Evolutionary conservation across 1,140 invertebrate species (phyloP), one percentile per base, ranked within the genome.

Genomic region (Drosophila sturtevanti): DNA sequence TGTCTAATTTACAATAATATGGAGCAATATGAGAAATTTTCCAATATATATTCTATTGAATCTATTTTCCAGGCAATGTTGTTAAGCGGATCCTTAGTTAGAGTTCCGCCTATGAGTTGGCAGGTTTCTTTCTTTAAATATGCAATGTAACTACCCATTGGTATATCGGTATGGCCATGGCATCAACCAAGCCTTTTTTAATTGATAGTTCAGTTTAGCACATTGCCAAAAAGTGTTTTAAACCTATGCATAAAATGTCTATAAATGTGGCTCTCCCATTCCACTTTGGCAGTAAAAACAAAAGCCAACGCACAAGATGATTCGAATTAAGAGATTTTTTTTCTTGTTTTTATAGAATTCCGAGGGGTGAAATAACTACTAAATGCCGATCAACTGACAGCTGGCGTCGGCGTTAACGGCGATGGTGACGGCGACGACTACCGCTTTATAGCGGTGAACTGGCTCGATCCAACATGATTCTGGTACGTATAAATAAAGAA

Each of bases 401-500:
- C 58, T 55, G 24, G 51, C 55, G 62, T 61, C 58, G 34, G 52
- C 56, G 71, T 63, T 76, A 18, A 48, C 55, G 76, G 56, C 60
- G 60, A 71, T n/a, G n/a, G n/a, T 76, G 12, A 48, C 55, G 76
- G 27, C 48, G 68, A 61, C 55, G 35, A 63, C 41, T 63, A 70
- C 52, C 48, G 65, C 63, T 67, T 63, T 65, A 71, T 61, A 52
- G 66, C 56, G 54, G 52, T 65, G 63, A 75, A 38, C 54, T 54
- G 34, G 63, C 58, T 41, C 65, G 61, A 68, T 81, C 77, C 72
- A 71, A 52, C 65, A 66, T 62, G 41, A 37, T 70, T 81, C 72
- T 75, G 41, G 16, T 18, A 48, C 72, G 84, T 90, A 90, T 90
- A 90, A 90, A 90, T 90, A 90, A 85, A 81, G 84, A 90, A 81